Conservation (phyloP, 2,888 invertebrate species). For the Apodemia mormo region DNA sequence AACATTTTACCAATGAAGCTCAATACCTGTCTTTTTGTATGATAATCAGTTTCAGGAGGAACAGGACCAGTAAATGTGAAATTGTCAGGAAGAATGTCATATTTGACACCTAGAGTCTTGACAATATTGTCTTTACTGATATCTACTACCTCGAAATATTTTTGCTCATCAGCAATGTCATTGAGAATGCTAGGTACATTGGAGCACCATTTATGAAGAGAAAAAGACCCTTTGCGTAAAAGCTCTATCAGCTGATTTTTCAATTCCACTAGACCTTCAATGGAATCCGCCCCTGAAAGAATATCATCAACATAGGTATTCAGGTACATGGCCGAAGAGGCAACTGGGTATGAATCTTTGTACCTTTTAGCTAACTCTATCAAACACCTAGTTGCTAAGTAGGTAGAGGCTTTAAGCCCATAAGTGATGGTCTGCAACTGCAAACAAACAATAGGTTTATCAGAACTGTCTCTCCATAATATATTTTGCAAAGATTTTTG, state of each 20-base stretch:
- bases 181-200: constrained; percentile 16
- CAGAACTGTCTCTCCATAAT: constrained; percentile 2
- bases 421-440: constrained; percentile 21
- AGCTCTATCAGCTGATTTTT: constrained; percentile 23
- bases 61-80: constrained; percentile 23
- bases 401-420: constrained; percentile 28
- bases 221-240: constrained; percentile 22
- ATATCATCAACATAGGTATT: constrained; percentile 23
- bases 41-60: neutral
- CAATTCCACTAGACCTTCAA: neutral
- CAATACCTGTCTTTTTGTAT: constrained; percentile 34
- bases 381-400: constrained; percentile 26
- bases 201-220: constrained; percentile 32
- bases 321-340: constrained; percentile 22
- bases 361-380: constrained; percentile 26
- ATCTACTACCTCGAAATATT: constrained; percentile 25
- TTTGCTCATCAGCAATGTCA: constrained; percentile 24
- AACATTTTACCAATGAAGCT: constrained; percentile 35
- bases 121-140: constrained; percentile 22
- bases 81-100: constrained; percentile 22
- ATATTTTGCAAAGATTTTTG: constrained; percentile 5
- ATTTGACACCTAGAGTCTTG: constrained; percentile 29
- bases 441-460: neutral
- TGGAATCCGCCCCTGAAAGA: constrained; percentile 9
- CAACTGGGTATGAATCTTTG: constrained; percentile 26